phyloP scores from a whole-genome alignment of 64 coral and sea anemone species.

The Montipora capricornis region DNA sequence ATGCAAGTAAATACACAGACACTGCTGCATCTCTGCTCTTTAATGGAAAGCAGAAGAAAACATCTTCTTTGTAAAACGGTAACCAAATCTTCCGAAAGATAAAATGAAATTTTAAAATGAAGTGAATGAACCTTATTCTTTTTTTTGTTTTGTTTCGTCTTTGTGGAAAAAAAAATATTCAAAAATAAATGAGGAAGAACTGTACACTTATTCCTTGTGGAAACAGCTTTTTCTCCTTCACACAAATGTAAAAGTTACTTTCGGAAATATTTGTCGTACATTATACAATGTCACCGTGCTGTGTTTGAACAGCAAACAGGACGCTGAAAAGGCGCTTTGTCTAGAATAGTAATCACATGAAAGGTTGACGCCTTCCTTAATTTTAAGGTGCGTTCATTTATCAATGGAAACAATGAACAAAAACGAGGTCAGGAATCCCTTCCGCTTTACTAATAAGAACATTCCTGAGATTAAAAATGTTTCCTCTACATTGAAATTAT shows the following conservation, averaged over 20 bases:
- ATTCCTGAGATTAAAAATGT: constrained; percentile 6
- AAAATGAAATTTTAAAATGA: too few species aligned
- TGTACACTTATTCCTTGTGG: neutral
- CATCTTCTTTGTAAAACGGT: neutral
- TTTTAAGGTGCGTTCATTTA: neutral
- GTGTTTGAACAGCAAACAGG: constrained; percentile 41
- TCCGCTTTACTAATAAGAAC: neutral
- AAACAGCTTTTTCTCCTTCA: constrained; percentile 22
- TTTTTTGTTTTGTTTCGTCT: neutral
- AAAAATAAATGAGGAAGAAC: neutral
- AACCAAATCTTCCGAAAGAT: neutral
- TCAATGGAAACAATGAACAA: constrained; percentile 3
- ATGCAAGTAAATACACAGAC: constrained; percentile 18
- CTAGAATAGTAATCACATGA: constrained; percentile 25
- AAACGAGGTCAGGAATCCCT: neutral
- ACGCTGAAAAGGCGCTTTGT: neutral
- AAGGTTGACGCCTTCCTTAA: constrained; percentile 22
- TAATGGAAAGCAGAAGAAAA: neutral
- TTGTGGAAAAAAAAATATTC: neutral
- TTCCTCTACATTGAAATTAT: neutral
- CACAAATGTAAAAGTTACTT: neutral
- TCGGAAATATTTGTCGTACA: neutral
- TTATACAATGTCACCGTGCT: neutral
- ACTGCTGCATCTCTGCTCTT: constrained; percentile 7
- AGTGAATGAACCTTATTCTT: too few species aligned